Conservation (phyloP, 2,888 invertebrate species). For the Hyposoter didymator region DNA sequence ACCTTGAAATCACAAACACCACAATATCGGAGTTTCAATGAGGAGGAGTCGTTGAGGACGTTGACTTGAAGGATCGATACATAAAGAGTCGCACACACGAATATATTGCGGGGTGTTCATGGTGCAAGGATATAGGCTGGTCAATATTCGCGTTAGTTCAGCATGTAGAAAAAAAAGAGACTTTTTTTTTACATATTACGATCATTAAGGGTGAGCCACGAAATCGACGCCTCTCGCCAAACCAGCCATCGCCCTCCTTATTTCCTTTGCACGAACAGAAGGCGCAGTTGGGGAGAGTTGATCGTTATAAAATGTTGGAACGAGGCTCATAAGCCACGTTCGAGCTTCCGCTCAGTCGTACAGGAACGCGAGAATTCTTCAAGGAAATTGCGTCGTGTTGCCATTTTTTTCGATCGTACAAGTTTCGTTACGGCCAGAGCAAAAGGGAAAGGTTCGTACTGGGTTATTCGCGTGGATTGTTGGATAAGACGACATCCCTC, state of each 20-base stretch:
- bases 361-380: not conserved
- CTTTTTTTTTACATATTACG: slow-evolving; percentile 24
- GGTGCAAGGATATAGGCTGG: not conserved
- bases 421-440: too few species aligned
- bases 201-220: slow-evolving; percentile 51
- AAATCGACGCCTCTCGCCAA: slow-evolving; percentile 16
- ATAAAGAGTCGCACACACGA: slow-evolving; percentile 4
- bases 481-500: not conserved
- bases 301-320: slow-evolving; percentile 50
- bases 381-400: not conserved
- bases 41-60: slow-evolving; percentile 46
- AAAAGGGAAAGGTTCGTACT: slow-evolving; percentile 8
- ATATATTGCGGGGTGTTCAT: not conserved
- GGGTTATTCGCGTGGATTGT: not conserved
- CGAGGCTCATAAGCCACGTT: slow-evolving; percentile 62
- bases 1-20: not conserved
- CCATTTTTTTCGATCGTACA: not conserved
- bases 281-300: slow-evolving; percentile 1
- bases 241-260: not conserved
- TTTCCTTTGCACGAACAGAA: slow-evolving; percentile 2
- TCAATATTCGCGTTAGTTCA: slow-evolving; percentile 27
- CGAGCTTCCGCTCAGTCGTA: not conserved
- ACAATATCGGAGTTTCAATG: slow-evolving; percentile 15
- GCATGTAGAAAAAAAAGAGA: slow-evolving; percentile 2
- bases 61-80: slow-evolving; percentile 51